These are phyloP conservation scores for Drosophila watanabei DNA, from an alignment of 1,140 invertebrate species.

Conservation along the genomic window DNA sequence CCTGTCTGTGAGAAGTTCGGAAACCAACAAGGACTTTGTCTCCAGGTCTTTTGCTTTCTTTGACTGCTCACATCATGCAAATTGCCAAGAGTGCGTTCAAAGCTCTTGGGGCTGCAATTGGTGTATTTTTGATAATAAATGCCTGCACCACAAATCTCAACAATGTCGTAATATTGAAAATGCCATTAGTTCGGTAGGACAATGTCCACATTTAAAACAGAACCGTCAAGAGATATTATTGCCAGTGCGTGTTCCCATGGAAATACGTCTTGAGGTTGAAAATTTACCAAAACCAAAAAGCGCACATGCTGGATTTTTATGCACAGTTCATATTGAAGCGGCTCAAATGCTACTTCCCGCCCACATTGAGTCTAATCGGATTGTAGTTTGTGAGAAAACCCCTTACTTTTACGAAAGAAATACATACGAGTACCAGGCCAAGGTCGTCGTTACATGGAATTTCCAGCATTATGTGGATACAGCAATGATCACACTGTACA, in stretches of 20 bases:
- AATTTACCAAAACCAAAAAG: constrained; percentile 95
- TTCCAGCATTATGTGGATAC: constrained; percentile 96
- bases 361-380: constrained; percentile 92
- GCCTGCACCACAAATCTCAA: constrained; percentile 94
- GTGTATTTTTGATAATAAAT: constrained; percentile 98
- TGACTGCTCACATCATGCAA: constrained; percentile 95
- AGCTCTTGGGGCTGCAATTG: constrained; percentile 97
- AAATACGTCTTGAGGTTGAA: constrained; percentile 95
- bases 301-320: constrained; percentile 95
- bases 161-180: constrained; percentile 90
- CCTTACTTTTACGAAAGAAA: constrained; percentile 95
- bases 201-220: constrained; percentile 93
- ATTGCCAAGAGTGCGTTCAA: constrained; percentile 94
- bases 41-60: constrained; percentile 97
- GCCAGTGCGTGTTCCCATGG: constrained; percentile 95
- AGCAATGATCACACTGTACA: constrained; percentile 95
- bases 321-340: constrained; percentile 95
- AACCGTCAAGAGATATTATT: constrained; percentile 90
- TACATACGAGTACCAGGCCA: constrained; percentile 94
- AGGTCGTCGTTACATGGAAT: constrained; percentile 96
- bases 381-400: constrained; percentile 96
- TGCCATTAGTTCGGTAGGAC: constrained; percentile 94
- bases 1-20: constrained; percentile 92
- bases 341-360: constrained; percentile 95
- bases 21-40: constrained; percentile 98